Base-by-base conservation (phyloP, 2,797 vertebrate genomes). In the Sternotherus odoratus region DNA sequence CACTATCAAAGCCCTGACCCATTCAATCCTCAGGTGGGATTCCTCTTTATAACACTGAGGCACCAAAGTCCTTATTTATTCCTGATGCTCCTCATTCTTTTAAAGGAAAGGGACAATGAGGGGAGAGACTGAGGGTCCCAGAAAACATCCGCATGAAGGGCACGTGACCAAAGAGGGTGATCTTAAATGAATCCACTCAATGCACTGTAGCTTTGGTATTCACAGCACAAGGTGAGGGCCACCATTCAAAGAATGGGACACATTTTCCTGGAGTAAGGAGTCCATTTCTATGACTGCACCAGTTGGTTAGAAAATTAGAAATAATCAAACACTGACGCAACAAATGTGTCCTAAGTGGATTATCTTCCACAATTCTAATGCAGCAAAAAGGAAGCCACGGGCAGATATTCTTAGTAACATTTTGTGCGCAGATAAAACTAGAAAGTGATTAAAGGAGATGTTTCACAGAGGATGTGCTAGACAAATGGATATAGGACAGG, bases 41-140 rank as follows among this genome's bases (percentile, higher is more conserved):
- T 9, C 23, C 53, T 85, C 39, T 82, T 81, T 51, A 6, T 21
- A 66, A 83, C 50, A 4, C 60, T 57, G 30, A 21, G 30, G 3
- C 86, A 69, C 50, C 39, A 77, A 83, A 50, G 33, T 46, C 12
- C 51, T 56, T 50, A 77, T 91, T 89, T 50, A 54, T 63, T 89
- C 83, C 84, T 85, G 48, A 66, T 82, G 56, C 3, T 66, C 49
- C 51, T 36, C 26, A 1, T 8, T 9, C 48, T 86, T 60, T 53
- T 54, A 77, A 4, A 23, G 60, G 85, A 77, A 56, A n/a, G 15
- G 48, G 30, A 7, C 4, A 77, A 72, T 1, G 13, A 16, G 12
- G 9, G 54, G 13, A 86, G 48, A 57, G 51, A 43, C 23, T 54
- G 30, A 26, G 33, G 75, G 15, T 12, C 51, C 30, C n/a, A 2